These are phyloP conservation scores for Laticauda colubrina DNA, from an alignment of 2,113 vertebrate genomes.

Conservation along the genomic window DNA sequence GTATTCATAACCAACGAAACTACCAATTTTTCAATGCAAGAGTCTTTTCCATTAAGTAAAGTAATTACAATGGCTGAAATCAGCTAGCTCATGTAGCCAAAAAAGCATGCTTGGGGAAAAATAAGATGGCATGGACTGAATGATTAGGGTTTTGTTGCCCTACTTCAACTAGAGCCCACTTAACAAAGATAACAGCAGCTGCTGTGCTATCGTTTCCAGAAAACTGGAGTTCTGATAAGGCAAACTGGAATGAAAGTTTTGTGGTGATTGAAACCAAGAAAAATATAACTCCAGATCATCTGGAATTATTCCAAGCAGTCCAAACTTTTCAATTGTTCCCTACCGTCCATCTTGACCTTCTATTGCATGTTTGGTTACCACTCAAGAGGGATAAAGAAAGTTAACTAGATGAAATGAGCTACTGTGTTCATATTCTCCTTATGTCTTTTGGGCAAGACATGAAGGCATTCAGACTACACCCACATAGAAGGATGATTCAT, in stretches of 20 bases:
- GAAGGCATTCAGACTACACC: not conserved
- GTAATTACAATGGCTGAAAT: not conserved
- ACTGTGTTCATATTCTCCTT: not conserved
- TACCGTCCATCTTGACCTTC: not conserved
- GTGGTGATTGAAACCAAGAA: not conserved
- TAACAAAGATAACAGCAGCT: not conserved
- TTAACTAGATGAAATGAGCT: not conserved
- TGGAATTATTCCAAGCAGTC: not conserved
- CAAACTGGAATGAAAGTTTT: not conserved
- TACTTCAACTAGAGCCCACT: not conserved
- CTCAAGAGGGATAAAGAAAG: not conserved
- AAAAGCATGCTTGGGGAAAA: not conserved
- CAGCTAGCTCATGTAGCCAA: not conserved
- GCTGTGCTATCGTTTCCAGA: not conserved
- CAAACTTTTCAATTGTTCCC: not conserved
- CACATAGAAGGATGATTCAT: not conserved
- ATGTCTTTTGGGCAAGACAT: not conserved
- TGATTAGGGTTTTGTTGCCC: not conserved
- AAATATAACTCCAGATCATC: not conserved
- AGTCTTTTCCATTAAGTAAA: not conserved
- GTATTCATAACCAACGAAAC: not conserved
- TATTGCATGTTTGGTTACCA: not conserved
- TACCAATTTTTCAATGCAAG: not conserved
- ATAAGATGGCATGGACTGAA: not conserved
- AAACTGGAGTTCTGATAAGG: not conserved